Conservation (phyloP, 2,113 vertebrate genomes). For the Neodontobutis hainanensis region DNA sequence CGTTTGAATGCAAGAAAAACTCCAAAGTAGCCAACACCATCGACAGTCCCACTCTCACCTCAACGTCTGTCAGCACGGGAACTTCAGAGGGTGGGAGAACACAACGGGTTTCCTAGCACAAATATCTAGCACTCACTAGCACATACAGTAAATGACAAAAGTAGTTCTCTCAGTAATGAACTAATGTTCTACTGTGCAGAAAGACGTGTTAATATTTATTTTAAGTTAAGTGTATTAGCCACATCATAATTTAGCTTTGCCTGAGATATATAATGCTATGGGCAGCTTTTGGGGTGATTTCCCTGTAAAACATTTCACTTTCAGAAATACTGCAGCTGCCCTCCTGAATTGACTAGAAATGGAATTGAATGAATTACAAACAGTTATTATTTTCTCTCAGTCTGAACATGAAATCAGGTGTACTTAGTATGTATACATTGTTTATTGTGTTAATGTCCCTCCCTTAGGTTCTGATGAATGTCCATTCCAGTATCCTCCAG, state of each 20-base stretch:
- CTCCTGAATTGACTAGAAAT: conserved; percentile 19
- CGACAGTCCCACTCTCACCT: conserved; percentile 81
- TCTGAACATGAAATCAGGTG: background rate
- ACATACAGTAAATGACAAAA: conserved; percentile 1
- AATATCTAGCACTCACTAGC: conserved; percentile 1
- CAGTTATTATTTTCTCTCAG: too few species aligned
- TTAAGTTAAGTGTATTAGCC: background rate
- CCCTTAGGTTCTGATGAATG: conserved; percentile 84
- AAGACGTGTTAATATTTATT: background rate
- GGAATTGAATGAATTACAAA: too few species aligned
- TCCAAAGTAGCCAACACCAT: conserved; percentile 74
- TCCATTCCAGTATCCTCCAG: conserved; percentile 81
- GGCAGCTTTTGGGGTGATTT: conserved; percentile 50
- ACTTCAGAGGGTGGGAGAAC: conserved; percentile 77
- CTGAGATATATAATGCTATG: background rate
- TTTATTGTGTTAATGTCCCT: background rate
- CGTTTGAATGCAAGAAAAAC: conserved; percentile 96
- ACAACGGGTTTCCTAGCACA: conserved; percentile 39
- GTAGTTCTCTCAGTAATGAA: background rate
- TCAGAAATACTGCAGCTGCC: conserved; percentile 56
- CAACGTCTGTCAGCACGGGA: conserved; percentile 75
- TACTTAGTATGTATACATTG: background rate
- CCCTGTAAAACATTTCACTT: conserved; percentile 63
- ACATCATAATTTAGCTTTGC: background rate
- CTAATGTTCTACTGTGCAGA: background rate